phyloP scores from a whole-genome alignment of 92 coral and sea anemone species.

The Pocillopora meandrina region DNA sequence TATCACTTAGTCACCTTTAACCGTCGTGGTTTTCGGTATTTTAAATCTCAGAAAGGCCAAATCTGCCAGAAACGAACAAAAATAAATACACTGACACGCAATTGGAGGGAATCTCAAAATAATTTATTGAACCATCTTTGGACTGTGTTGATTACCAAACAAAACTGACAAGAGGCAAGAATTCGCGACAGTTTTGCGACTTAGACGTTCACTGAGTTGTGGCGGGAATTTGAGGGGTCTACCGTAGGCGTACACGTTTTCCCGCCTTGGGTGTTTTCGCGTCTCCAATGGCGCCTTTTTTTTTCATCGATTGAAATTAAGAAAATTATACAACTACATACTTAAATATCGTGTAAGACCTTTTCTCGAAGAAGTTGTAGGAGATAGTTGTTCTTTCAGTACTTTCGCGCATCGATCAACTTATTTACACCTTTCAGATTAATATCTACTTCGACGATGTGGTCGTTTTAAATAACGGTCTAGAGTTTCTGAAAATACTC shows the following conservation, averaged over 20 bases:
- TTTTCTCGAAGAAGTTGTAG: no score
- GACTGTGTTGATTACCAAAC: not conserved
- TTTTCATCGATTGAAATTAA: no score
- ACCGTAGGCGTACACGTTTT: not conserved
- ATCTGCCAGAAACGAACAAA: not conserved
- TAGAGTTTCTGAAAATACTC: not conserved
- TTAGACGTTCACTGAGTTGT: not conserved
- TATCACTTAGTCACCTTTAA: not conserved
- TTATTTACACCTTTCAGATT: no score
- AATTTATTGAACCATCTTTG: not conserved
- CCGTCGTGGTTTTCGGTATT: not conserved
- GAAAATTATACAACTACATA: no score
- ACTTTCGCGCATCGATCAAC: no score
- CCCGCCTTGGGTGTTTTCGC: constrained; percentile 6
- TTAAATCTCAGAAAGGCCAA: not conserved
- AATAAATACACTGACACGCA: not conserved
- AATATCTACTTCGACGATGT: no score
- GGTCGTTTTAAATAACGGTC: no score
- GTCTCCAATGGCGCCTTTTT: no score
- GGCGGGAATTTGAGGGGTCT: constrained; percentile 25
- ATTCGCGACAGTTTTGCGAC: not conserved
- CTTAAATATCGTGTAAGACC: no score
- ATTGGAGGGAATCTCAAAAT: not conserved
- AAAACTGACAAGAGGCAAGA: not conserved
- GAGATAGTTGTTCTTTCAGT: no score